Evolutionary conservation across 2,888 invertebrate species (phyloP).

Genomic region (Scelioninae gen. 1): DNA sequence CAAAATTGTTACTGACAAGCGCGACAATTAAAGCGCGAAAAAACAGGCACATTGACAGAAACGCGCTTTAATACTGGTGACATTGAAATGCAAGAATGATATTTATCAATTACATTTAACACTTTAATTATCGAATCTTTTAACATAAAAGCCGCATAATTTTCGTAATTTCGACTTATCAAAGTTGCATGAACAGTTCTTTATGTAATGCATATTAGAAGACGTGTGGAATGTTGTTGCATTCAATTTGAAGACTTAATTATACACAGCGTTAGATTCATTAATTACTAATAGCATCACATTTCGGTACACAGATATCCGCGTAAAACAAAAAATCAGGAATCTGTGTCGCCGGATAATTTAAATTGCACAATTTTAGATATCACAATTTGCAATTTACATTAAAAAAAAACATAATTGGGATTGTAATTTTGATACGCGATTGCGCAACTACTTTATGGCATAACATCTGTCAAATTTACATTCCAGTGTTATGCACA

Average conservation of each 20-base stretch:
- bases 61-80: neutral
- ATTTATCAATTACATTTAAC: conserved; percentile 18
- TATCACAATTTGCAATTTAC: conserved; percentile 16
- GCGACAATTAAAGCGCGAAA: conserved; percentile 4
- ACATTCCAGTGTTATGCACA: neutral
- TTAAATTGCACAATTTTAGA: conserved; percentile 39
- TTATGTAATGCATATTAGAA: conserved; percentile 47
- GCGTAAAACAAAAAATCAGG: conserved; percentile 14
- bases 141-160: conserved; percentile 17
- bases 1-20: no score
- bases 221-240: conserved; percentile 44
- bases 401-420: conserved; percentile 47
- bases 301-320: conserved; percentile 25
- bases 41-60: neutral
- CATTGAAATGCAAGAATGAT: conserved; percentile 32
- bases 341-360: conserved; percentile 23
- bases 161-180: conserved; percentile 47
- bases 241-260: conserved; percentile 42
- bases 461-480: conserved; percentile 6
- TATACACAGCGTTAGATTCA: conserved; percentile 18
- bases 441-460: conserved; percentile 10
- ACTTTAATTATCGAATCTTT: conserved; percentile 35
- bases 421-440: conserved; percentile 23
- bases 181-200: conserved; percentile 39
- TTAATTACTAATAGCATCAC: conserved; percentile 34